Conservation (phyloP, 2,888 invertebrate species). For the Phyllotreta cruciferae region DNA sequence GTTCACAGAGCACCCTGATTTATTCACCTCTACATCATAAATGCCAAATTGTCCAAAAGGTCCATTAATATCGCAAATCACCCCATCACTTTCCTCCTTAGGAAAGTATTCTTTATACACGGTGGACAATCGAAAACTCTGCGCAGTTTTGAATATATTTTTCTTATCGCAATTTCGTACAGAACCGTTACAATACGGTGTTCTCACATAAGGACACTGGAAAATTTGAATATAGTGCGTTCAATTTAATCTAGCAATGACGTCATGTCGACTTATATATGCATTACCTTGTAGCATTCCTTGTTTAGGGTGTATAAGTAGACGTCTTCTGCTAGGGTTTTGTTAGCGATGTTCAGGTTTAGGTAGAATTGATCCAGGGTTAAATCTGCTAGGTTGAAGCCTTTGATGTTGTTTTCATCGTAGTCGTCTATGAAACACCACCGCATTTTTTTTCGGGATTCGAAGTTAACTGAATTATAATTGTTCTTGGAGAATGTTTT, state of each 20-base stretch:
- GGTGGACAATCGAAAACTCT: conserved; percentile 39
- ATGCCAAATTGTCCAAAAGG: conserved; percentile 49
- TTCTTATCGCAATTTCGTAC: conserved; percentile 16
- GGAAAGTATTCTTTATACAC: conserved; percentile 42
- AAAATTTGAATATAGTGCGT: conserved; percentile 12
- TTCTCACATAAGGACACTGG: conserved; percentile 34
- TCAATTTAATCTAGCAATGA: neutral
- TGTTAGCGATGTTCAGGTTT: conserved; percentile 36
- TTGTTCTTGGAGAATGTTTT: neutral
- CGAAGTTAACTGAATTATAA: conserved; percentile 4
- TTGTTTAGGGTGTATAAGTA: conserved; percentile 44
- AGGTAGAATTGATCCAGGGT: conserved; percentile 44
- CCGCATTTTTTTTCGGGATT: conserved; percentile 33
- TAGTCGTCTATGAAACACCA: conserved; percentile 46
- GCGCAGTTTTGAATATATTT: conserved; percentile 38
- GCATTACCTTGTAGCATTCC: conserved; percentile 46
- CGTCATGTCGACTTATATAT: neutral
- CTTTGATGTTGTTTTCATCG: conserved; percentile 32
- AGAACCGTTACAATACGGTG: conserved; percentile 20
- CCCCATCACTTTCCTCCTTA: conserved; percentile 33
- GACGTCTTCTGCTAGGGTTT: conserved; percentile 33
- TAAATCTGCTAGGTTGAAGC: conserved; percentile 41
- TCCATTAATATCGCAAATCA: conserved; percentile 43
- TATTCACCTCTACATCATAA: conserved; percentile 44
- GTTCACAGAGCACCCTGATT: conserved; percentile 39